Evolutionary conservation across 2,113 vertebrate species (phyloP).

Genomic region (Onychostruthus taczanowskii): DNA sequence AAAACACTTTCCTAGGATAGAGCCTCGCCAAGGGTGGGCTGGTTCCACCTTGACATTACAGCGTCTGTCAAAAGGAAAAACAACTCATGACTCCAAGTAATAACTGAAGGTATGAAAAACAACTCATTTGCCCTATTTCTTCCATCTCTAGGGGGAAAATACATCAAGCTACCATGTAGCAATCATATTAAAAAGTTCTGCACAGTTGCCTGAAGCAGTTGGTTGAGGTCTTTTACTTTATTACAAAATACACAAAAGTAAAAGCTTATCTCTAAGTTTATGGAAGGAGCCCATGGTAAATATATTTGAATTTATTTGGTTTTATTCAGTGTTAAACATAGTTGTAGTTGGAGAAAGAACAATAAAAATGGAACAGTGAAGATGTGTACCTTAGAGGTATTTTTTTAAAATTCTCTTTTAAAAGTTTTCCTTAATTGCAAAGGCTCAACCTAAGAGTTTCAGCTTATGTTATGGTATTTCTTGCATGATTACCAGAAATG

Average conservation of each 20-base stretch:
- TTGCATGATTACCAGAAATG: neutral
- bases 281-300: neutral
- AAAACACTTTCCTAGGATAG: neutral
- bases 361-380: neutral
- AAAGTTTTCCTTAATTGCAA: neutral
- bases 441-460: neutral
- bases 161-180: neutral
- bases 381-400: neutral
- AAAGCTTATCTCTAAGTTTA: neutral
- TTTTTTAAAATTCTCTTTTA: neutral
- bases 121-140: constrained; percentile 23
- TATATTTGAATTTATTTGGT: neutral
- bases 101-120: constrained; percentile 22
- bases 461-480: neutral
- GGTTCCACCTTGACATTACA: constrained; percentile 28
- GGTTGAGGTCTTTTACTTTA: neutral
- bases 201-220: neutral
- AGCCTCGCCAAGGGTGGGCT: neutral
- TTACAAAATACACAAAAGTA: neutral
- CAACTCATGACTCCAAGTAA: constrained; percentile 3
- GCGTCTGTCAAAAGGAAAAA: constrained; percentile 40
- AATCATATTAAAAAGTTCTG: constrained; percentile 18
- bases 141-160: neutral
- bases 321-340: neutral
- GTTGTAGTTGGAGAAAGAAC: neutral